Conservation (phyloP, 2,113 vertebrate species). For the Pitta sordida region DNA sequence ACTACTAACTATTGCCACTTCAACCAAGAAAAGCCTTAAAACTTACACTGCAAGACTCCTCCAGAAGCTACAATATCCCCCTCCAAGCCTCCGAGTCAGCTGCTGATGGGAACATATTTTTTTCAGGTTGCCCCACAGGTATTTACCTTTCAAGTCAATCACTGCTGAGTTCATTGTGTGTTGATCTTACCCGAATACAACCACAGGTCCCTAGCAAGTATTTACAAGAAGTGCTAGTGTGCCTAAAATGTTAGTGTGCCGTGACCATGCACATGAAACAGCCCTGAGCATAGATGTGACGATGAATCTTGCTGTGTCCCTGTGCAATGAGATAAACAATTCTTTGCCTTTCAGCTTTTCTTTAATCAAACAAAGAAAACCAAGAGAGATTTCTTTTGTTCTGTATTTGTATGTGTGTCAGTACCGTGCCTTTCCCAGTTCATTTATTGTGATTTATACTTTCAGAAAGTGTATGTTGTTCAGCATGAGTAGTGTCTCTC, state of each 20-base stretch:
- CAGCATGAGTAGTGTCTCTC: background rate
- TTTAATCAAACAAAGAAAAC: slow-evolving; percentile 8
- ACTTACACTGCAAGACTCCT: background rate
- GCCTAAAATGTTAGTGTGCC: background rate
- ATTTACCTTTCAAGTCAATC: background rate
- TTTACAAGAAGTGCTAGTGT: background rate
- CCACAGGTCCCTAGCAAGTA: background rate
- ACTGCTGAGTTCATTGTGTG: background rate
- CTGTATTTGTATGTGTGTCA: background rate
- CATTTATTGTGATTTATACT: slow-evolving; percentile 14
- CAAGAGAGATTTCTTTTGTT: background rate
- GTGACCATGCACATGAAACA: background rate
- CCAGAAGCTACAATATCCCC: background rate
- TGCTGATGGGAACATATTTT: background rate
- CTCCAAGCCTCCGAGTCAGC: background rate
- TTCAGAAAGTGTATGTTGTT: background rate
- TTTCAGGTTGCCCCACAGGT: background rate
- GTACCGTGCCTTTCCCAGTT: background rate
- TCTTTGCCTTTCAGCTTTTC: background rate
- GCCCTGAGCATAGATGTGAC: background rate
- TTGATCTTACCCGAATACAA: background rate
- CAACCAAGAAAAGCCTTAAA: slow-evolving; percentile 16
- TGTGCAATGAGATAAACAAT: background rate
- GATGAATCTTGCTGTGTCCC: background rate
- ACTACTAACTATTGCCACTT: background rate